A percentile compares a stretch with the other conserved stretches of the same genome.
phyloP scores from a whole-genome alignment of 2,888 invertebrate genomes.

The Plagodis pulveraria region DNA sequence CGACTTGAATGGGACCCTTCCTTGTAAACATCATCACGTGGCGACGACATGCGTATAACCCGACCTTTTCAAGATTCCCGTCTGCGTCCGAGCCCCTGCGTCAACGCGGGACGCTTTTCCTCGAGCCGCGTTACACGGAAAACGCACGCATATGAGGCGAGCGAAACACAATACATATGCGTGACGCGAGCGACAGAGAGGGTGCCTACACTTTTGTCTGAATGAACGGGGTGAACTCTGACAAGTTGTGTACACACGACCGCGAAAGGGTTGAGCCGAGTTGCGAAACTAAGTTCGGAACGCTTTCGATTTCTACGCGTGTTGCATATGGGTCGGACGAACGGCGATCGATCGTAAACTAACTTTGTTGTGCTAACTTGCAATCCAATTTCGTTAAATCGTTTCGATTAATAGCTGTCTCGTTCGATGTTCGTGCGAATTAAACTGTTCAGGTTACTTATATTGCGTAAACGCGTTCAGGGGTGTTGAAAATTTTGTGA shows the following conservation, averaged over 20 bases:
- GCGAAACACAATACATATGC: constrained; percentile 69
- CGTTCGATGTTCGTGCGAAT: constrained; percentile 22
- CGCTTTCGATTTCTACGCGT: constrained; percentile 79
- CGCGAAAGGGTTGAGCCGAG: constrained; percentile 75
- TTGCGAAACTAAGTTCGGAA: constrained; percentile 66
- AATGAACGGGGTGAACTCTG: constrained; percentile 78
- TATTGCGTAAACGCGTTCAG: constrained; percentile 33
- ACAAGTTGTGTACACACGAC: constrained; percentile 73
- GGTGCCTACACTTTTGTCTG: constrained; percentile 64
- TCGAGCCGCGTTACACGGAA: constrained; percentile 50
- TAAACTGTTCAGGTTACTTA: constrained; percentile 18
- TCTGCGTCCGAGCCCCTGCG: constrained; percentile 35
- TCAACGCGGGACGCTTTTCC: constrained; percentile 36
- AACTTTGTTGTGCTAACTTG: constrained; percentile 50
- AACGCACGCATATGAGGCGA: constrained; percentile 68
- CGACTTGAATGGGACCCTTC: constrained; percentile 67
- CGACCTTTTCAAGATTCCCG: constrained; percentile 45
- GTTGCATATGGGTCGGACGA: constrained; percentile 73
- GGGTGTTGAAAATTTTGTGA: constrained; percentile 58
- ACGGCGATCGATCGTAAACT: constrained; percentile 68
- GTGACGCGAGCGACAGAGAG: constrained; percentile 67
- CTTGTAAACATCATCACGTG: constrained; percentile 66
- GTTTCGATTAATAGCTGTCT: constrained; percentile 48
- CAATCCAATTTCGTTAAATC: constrained; percentile 50
- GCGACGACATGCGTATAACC: constrained; percentile 53